These are phyloP conservation scores for Drosophila nannoptera DNA, from an alignment of 1,140 invertebrate genomes.

Conservation along the genomic window DNA sequence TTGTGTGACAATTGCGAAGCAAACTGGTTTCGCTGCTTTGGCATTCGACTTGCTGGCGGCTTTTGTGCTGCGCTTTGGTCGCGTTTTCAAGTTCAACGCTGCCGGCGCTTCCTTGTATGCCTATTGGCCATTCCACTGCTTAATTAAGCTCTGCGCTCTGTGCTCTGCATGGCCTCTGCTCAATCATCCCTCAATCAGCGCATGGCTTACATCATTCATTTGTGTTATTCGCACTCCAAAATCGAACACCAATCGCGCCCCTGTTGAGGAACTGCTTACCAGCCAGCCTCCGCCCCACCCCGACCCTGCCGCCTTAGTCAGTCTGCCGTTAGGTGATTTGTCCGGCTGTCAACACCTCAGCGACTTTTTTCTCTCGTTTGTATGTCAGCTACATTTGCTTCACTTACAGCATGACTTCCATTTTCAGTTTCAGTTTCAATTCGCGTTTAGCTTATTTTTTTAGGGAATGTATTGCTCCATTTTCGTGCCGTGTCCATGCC, in stretches of 20 bases:
- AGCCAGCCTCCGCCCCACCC: neutral
- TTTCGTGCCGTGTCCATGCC: slow-evolving; percentile 38
- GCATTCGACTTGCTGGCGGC: slow-evolving; percentile 21
- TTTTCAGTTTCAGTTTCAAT: slow-evolving; percentile 49
- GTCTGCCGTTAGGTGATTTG: slow-evolving; percentile 54
- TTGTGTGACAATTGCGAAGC: slow-evolving; percentile 44
- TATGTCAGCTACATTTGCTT: slow-evolving; percentile 68
- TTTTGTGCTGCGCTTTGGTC: slow-evolving; percentile 10
- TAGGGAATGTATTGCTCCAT: slow-evolving; percentile 37
- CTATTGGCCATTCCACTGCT: slow-evolving; percentile 46
- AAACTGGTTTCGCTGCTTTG: slow-evolving; percentile 61
- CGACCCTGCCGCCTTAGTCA: neutral
- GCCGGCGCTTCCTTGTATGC: slow-evolving; percentile 64
- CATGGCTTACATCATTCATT: slow-evolving; percentile 38
- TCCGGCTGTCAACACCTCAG: slow-evolving; percentile 52
- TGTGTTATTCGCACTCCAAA: slow-evolving; percentile 50
- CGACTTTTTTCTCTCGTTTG: slow-evolving; percentile 38
- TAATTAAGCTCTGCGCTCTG: slow-evolving; percentile 51
- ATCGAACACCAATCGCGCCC: slow-evolving; percentile 43
- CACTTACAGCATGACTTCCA: slow-evolving; percentile 70
- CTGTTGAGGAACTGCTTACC: slow-evolving; percentile 16
- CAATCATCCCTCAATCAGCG: slow-evolving; percentile 21
- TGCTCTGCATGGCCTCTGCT: slow-evolving; percentile 2
- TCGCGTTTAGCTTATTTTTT: slow-evolving; percentile 31
- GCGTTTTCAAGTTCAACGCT: slow-evolving; percentile 51